A percentile compares a stretch with the other conserved stretches of the same genome.
These are phyloP conservation scores for Dicaeum eximium DNA, from an alignment of 2,113 vertebrate genomes.

Conservation along the genomic window DNA sequence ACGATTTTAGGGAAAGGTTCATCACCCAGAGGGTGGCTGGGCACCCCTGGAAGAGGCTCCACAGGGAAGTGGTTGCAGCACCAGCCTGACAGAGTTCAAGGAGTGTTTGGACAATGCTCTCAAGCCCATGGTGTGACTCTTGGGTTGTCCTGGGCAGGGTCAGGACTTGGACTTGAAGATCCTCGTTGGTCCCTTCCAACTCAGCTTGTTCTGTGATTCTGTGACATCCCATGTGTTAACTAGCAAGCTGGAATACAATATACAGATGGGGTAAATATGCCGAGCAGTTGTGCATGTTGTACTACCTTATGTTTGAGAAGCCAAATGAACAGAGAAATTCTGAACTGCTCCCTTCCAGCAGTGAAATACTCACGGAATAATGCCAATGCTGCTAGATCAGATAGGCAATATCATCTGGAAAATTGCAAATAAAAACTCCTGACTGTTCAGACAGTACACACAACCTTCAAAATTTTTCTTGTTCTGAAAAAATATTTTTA, in stretches of 20 bases:
- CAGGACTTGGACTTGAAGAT: background rate
- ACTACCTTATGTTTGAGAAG: background rate
- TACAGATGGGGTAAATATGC: background rate
- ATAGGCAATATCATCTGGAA: background rate
- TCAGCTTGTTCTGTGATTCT: background rate
- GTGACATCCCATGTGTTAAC: background rate
- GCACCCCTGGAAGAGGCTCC: background rate
- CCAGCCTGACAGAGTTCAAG: background rate
- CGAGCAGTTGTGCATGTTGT: background rate
- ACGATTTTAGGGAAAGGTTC: background rate
- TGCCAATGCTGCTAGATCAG: background rate
- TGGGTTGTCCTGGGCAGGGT: background rate
- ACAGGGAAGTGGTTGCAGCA: background rate
- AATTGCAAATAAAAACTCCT: background rate
- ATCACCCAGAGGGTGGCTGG: background rate
- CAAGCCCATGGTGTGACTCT: background rate
- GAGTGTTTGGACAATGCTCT: background rate
- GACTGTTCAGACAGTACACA: background rate
- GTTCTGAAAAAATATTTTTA: background rate
- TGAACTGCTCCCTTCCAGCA: background rate
- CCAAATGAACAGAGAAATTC: background rate
- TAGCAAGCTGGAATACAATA: background rate
- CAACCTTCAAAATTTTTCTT: background rate
- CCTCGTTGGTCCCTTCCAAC: background rate
- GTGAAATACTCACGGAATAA: background rate